These are phyloP conservation scores for Arrhopalites spinosus DNA, from an alignment of 2,888 invertebrate genomes.

Conservation along the genomic window DNA sequence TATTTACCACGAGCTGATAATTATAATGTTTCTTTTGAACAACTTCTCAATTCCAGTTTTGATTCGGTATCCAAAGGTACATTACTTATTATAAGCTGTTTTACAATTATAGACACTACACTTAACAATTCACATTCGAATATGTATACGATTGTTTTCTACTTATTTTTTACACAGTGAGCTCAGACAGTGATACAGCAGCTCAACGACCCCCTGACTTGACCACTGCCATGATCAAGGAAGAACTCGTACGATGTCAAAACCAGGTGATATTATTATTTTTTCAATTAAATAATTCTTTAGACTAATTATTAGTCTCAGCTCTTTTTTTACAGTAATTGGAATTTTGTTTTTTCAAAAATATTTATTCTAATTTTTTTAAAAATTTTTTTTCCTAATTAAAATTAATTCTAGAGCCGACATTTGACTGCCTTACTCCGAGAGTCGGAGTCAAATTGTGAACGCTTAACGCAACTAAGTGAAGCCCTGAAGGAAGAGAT, in stretches of 20 bases:
- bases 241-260: slow-evolving; percentile 49
- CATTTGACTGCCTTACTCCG: slow-evolving; percentile 49
- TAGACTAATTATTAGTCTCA: no score
- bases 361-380: no score
- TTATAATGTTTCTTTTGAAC: slow-evolving; percentile 54
- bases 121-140: no score
- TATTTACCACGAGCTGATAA: slow-evolving; percentile 46
- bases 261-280: slow-evolving; percentile 52
- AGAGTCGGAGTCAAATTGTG: slow-evolving; percentile 55
- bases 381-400: no score
- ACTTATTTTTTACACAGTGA: background rate
- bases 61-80: slow-evolving; percentile 50
- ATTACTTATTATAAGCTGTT: background rate
- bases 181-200: slow-evolving; percentile 16
- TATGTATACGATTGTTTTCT: background rate
- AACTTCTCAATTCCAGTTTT: slow-evolving; percentile 51
- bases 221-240: slow-evolving; percentile 36
- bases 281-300: no score
- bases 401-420: no score
- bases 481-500: slow-evolving; percentile 56
- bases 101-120: no score
- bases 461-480: slow-evolving; percentile 50
- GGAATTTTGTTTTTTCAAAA: no score
- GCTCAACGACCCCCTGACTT: slow-evolving; percentile 7
- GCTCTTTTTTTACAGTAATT: no score